Evolutionary conservation across 2,113 vertebrate genomes (phyloP).

Genomic region (Chrysemys picta): DNA sequence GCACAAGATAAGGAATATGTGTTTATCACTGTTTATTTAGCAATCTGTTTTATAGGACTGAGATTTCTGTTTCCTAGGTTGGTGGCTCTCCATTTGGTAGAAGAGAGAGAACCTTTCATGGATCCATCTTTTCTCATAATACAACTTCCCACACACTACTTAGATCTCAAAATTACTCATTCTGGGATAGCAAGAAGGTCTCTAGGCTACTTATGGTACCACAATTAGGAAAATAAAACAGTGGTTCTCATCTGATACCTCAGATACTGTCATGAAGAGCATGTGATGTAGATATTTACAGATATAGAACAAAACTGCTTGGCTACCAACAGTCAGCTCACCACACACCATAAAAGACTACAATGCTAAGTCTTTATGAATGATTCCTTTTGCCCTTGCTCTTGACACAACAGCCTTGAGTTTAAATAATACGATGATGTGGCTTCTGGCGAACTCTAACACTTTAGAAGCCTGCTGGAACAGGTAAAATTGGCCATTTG

Average conservation of each 20-base stretch:
- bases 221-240: background rate
- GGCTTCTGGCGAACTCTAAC: background rate
- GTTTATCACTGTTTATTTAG: background rate
- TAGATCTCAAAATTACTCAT: background rate
- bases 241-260: background rate
- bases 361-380: background rate
- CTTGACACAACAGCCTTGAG: background rate
- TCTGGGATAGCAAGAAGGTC: background rate
- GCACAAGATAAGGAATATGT: background rate
- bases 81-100: background rate
- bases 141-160: background rate
- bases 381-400: background rate
- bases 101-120: background rate
- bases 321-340: background rate
- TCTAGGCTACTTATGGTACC: background rate
- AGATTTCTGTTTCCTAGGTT: background rate
- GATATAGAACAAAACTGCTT: background rate
- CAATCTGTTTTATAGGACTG: background rate
- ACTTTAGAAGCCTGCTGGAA: background rate
- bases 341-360: background rate
- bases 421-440: background rate
- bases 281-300: rapidly evolving
- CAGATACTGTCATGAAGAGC: background rate
- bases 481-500: background rate
- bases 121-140: background rate